These are phyloP conservation scores for Chrysodeixis includens DNA, from an alignment of 2,888 invertebrate genomes.

Conservation along the genomic window DNA sequence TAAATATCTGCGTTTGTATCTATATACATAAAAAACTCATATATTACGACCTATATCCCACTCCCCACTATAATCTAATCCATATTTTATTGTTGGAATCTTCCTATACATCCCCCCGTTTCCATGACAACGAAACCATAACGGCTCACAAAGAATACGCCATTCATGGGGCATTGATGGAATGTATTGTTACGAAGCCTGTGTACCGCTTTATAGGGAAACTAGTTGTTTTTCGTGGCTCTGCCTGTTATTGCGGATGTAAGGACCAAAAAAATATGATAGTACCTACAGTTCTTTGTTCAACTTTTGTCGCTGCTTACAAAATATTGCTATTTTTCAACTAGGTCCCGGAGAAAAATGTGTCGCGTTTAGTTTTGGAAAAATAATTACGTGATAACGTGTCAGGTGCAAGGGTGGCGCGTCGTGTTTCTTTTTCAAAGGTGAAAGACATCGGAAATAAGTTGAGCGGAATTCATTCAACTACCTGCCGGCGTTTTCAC, in stretches of 20 bases:
- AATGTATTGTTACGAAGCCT: conserved; percentile 28
- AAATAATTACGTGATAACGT: background rate
- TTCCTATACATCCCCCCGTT: conserved; percentile 34
- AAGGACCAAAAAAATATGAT: conserved; percentile 9
- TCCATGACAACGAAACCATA: conserved; percentile 49
- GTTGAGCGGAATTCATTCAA: background rate
- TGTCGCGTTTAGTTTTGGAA: background rate
- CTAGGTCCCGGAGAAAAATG: background rate
- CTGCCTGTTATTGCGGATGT: conserved; percentile 13
- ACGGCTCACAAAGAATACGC: conserved; percentile 23
- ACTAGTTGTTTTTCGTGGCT: conserved; percentile 10
- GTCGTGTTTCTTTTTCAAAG: background rate
- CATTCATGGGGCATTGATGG: conserved; percentile 47
- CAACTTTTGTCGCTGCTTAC: background rate
- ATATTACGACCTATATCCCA: conserved; percentile 43
- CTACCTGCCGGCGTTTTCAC: background rate
- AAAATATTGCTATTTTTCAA: background rate
- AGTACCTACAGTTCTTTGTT: background rate
- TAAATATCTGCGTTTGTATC: conserved; percentile 10
- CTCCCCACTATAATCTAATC: conserved; percentile 50
- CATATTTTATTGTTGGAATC: conserved; percentile 55
- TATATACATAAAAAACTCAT: conserved; percentile 18
- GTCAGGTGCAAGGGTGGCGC: background rate
- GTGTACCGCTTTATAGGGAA: conserved; percentile 17
- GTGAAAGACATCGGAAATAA: conserved; percentile 6